Conservation (phyloP, 2,888 invertebrate species). For the Rhagophthalmus giganteus region DNA sequence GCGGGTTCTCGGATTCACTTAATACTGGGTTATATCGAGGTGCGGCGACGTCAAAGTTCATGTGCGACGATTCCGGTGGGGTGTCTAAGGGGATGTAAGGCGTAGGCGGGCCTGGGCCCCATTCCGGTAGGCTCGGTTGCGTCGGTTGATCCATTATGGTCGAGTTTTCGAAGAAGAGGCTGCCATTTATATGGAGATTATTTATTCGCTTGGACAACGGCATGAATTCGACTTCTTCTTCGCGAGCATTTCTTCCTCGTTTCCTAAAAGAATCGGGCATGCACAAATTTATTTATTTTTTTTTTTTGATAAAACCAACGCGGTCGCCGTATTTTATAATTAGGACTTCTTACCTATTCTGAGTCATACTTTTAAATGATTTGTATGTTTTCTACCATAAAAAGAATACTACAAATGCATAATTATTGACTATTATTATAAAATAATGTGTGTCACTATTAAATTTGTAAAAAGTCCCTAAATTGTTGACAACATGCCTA, state of each 20-base stretch:
- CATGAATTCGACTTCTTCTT: constrained; percentile 79
- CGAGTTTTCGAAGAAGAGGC: constrained; percentile 39
- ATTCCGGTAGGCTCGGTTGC: constrained; percentile 37
- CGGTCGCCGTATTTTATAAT: too few species aligned
- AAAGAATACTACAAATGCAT: too few species aligned
- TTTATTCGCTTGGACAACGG: constrained; percentile 89
- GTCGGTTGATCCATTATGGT: constrained; percentile 37
- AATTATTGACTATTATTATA: neutral
- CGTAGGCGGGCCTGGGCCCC: constrained; percentile 48
- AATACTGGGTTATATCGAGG: constrained; percentile 76
- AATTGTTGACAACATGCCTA: too few species aligned
- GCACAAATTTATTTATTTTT: too few species aligned
- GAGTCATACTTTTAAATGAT: constrained; percentile 34
- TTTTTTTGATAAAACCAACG: too few species aligned
- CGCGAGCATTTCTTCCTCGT: constrained; percentile 68
- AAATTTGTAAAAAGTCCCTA: too few species aligned
- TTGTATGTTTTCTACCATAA: too few species aligned
- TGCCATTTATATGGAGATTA: constrained; percentile 79
- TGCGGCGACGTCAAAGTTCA: constrained; percentile 44
- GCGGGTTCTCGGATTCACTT: constrained; percentile 75
- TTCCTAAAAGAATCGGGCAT: too few species aligned
- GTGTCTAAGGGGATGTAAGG: constrained; percentile 43
- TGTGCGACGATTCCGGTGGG: constrained; percentile 47
- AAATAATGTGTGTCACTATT: neutral
- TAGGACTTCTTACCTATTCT: constrained; percentile 38